Conservation (phyloP, 2,113 vertebrate genomes). For the Nanger granti region DNA sequence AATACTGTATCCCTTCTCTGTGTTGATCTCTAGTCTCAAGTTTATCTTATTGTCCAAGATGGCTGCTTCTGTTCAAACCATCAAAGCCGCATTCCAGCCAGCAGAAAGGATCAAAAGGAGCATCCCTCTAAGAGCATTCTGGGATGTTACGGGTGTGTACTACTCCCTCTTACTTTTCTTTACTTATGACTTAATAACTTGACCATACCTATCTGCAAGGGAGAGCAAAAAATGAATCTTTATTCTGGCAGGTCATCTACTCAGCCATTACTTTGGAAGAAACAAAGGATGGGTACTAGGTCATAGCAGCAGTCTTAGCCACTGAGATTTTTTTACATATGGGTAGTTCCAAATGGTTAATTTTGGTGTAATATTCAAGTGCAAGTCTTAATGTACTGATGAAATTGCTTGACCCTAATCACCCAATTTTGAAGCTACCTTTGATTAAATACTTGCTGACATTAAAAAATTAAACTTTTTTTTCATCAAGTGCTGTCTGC, state of each 20-base stretch:
- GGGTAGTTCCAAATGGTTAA: not conserved
- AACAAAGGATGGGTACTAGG: not conserved
- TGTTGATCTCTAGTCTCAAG: not conserved
- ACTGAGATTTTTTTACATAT: not conserved
- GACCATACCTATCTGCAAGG: not conserved
- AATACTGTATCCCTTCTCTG: not conserved
- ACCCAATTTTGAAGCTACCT: not conserved
- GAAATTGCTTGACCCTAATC: not conserved
- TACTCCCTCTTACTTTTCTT: not conserved
- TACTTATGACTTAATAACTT: not conserved
- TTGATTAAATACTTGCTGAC: conserved; percentile 13
- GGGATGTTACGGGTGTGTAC: not conserved
- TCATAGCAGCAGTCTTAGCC: not conserved
- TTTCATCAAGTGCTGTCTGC: not conserved
- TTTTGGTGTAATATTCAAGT: not conserved
- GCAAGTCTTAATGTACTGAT: not conserved
- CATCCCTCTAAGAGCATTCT: not conserved
- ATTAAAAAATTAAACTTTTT: not conserved
- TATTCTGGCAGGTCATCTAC: not conserved
- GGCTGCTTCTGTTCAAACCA: not conserved
- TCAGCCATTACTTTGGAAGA: not conserved
- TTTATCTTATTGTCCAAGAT: not conserved
- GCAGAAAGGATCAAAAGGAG: not conserved
- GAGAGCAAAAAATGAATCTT: not conserved
- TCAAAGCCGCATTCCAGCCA: not conserved